Percentiles rank a stretch among this genome's conserved stretches.
These are phyloP conservation scores for Trichacis sp. DNA, from an alignment of 2,888 invertebrate species.

Conservation along the genomic window DNA sequence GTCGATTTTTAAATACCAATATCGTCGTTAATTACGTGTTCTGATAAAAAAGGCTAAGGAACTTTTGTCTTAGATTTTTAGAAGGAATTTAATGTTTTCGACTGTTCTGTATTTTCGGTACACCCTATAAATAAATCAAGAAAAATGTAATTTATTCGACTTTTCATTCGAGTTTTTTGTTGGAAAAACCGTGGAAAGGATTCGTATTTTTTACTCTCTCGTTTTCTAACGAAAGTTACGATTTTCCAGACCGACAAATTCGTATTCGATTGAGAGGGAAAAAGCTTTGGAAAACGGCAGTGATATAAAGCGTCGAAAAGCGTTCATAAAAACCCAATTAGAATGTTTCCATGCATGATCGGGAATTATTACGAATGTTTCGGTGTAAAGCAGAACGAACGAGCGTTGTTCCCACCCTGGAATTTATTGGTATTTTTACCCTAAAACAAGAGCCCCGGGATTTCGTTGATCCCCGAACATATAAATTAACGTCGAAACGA, in stretches of 20 bases:
- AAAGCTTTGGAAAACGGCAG: background rate
- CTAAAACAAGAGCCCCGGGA: constrained; percentile 23
- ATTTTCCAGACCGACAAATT: background rate
- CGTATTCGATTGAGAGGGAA: background rate
- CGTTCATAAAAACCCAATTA: constrained; percentile 1
- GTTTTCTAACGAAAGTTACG: background rate
- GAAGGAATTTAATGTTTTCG: too few relatives aligned
- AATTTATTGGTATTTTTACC: constrained; percentile 38
- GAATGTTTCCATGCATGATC: background rate
- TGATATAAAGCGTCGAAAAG: background rate
- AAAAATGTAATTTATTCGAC: too few relatives aligned
- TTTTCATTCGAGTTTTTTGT: too few relatives aligned
- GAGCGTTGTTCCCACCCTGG: constrained; percentile 30
- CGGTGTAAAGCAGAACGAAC: constrained; percentile 28
- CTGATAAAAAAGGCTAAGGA: too few relatives aligned
- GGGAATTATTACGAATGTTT: constrained; percentile 36
- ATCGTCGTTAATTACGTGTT: too few relatives aligned
- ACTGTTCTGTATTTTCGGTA: too few relatives aligned
- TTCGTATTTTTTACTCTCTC: too few relatives aligned
- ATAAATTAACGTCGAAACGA: constrained; percentile 42
- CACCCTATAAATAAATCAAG: too few relatives aligned
- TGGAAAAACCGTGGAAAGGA: too few relatives aligned
- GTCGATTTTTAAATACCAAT: too few relatives aligned
- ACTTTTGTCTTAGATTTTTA: too few relatives aligned
- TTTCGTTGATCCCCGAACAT: constrained; percentile 33